These are phyloP conservation scores for Parasteatoda lunata DNA, from an alignment of 2,888 invertebrate genomes.

Conservation along the genomic window DNA sequence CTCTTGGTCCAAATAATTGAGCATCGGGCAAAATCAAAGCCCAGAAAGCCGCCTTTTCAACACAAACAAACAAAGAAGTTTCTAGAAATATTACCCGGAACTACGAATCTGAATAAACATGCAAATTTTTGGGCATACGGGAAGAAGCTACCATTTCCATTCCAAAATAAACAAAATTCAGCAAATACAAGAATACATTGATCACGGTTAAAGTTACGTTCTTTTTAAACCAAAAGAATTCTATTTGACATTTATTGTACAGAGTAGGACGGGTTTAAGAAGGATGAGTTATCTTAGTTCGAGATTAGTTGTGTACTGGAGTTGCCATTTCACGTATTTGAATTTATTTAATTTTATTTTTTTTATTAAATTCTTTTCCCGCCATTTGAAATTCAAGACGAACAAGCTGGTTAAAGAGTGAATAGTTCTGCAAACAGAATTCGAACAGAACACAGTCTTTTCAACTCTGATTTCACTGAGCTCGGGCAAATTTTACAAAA, in stretches of 20 bases:
- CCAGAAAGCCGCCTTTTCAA: background rate
- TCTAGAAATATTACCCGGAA: conserved; percentile 1
- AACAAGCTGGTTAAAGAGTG: background rate
- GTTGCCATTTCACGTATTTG: too few species aligned
- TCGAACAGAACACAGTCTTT: background rate
- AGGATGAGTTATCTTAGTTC: background rate
- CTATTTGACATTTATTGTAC: conserved; percentile 2
- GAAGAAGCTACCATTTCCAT: background rate
- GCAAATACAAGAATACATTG: conserved; percentile 1
- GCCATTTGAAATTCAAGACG: too few species aligned
- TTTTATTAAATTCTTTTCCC: too few species aligned
- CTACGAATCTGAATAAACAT: background rate
- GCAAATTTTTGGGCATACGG: background rate
- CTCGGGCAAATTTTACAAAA: too few species aligned
- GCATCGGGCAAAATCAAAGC: background rate
- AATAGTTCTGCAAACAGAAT: background rate
- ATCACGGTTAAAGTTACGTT: background rate
- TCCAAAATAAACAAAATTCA: background rate
- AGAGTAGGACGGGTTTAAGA: background rate
- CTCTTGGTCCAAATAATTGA: background rate
- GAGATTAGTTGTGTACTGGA: too few species aligned
- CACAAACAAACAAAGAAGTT: background rate
- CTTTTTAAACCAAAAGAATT: background rate
- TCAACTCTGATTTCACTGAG: background rate
- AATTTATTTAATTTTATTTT: too few species aligned